Percentiles rank a stretch among this genome's conserved stretches.
These are phyloP conservation scores for Melanotaenia trifasciata DNA, from an alignment of 2,797 vertebrate species.

Conservation along the genomic window DNA sequence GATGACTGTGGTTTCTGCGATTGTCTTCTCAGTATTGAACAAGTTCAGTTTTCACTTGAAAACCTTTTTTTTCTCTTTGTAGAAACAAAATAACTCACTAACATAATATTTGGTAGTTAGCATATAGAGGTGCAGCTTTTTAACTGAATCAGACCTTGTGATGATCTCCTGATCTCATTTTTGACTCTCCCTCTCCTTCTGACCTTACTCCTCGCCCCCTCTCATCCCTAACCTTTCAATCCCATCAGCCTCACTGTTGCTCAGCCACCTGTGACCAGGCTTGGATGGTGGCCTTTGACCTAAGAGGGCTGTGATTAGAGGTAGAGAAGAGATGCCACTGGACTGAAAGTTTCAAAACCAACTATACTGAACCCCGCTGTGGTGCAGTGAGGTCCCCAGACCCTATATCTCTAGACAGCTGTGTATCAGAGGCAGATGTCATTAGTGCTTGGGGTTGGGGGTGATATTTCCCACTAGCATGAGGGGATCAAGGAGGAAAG, in stretches of 20 bases:
- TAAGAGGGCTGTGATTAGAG: slow-evolving; percentile 60
- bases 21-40: too few species aligned
- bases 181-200: slow-evolving; percentile 55
- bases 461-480: slow-evolving; percentile 35
- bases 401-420: slow-evolving; percentile 48
- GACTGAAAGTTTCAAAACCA: slow-evolving; percentile 21
- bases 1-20: too few species aligned
- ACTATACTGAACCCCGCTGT: slow-evolving; percentile 34
- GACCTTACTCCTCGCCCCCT: slow-evolving; percentile 47
- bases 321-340: slow-evolving; percentile 40
- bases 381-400: slow-evolving; percentile 43
- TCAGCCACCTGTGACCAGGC: slow-evolving; percentile 80
- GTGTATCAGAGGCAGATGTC: slow-evolving; percentile 65
- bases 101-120: background rate
- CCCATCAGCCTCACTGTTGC: slow-evolving; percentile 76
- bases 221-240: slow-evolving; percentile 76
- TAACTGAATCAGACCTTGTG: slow-evolving; percentile 71
- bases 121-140: slow-evolving; percentile 7
- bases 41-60: too few species aligned
- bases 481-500: slow-evolving; percentile 34
- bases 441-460: slow-evolving; percentile 58
- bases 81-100: background rate
- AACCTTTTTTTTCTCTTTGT: background rate
- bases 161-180: slow-evolving; percentile 78
- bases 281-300: slow-evolving; percentile 65